phyloP scores from a whole-genome alignment of 2,888 invertebrate species.

The Clusia tigrina region DNA sequence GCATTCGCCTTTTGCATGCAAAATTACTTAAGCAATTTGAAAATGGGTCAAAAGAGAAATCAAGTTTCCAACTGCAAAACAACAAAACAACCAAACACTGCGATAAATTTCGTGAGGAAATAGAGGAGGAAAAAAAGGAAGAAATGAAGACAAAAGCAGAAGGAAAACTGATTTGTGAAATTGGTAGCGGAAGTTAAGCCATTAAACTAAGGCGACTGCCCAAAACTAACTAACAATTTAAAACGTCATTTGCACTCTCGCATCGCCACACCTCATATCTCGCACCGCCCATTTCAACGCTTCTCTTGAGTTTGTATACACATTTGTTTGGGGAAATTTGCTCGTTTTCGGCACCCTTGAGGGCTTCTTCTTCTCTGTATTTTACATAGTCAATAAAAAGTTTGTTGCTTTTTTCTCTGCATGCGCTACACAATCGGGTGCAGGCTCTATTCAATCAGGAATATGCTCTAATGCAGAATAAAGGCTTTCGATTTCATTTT shows the following conservation, averaged over 20 bases:
- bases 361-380: slow-evolving; percentile 23
- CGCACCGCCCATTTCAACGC: no score
- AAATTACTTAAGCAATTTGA: slow-evolving; percentile 53
- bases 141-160: not conserved
- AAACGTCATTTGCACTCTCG: slow-evolving; percentile 44
- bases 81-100: slow-evolving; percentile 31
- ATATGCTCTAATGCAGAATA: no score
- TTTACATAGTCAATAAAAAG: slow-evolving; percentile 40
- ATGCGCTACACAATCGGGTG: no score
- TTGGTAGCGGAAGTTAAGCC: slow-evolving; percentile 29
- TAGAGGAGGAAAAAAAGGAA: not conserved
- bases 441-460: no score
- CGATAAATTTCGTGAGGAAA: slow-evolving; percentile 35
- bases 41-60: slow-evolving; percentile 56
- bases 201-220: slow-evolving; percentile 53
- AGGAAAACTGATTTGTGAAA: slow-evolving; percentile 24
- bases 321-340: slow-evolving; percentile 17
- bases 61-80: slow-evolving; percentile 42
- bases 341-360: slow-evolving; percentile 30
- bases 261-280: no score
- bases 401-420: no score
- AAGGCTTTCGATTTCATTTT: no score
- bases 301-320: slow-evolving; percentile 18
- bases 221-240: slow-evolving; percentile 42
- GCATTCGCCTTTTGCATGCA: slow-evolving; percentile 53